Percentiles rank a stretch among this genome's conserved stretches.
These are phyloP conservation scores for Felis chaus DNA, from an alignment of 2,113 vertebrate species.

Conservation along the genomic window DNA sequence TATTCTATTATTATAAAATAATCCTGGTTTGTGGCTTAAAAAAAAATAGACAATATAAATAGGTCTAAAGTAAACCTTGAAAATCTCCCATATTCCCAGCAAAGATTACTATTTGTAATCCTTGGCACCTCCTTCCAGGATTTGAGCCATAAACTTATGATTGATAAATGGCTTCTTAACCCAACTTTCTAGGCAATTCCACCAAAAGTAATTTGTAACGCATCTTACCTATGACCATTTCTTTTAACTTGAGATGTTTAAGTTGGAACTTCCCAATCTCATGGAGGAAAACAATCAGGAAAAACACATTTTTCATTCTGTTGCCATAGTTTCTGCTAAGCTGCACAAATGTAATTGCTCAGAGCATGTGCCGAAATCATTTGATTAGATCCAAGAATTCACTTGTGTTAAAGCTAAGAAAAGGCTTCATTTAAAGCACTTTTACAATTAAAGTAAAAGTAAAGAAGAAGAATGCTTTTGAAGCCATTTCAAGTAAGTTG, in stretches of 20 bases:
- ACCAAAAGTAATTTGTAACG: slow-evolving; percentile 31
- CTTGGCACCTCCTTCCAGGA: neutral
- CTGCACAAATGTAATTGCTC: slow-evolving; percentile 49
- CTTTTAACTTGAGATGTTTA: slow-evolving; percentile 52
- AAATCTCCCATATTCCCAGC: neutral
- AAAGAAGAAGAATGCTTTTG: slow-evolving; percentile 36
- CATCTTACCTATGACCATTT: slow-evolving; percentile 27
- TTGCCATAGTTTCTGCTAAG: slow-evolving; percentile 69
- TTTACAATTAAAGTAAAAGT: slow-evolving; percentile 60
- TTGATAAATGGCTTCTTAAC: neutral
- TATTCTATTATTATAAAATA: neutral
- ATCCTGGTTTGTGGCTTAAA: neutral
- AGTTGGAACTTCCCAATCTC: slow-evolving; percentile 48
- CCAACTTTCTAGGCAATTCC: slow-evolving; percentile 44
- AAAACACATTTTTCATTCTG: slow-evolving; percentile 56
- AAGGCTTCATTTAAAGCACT: slow-evolving; percentile 62
- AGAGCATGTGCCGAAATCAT: slow-evolving; percentile 54
- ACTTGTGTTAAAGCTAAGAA: slow-evolving; percentile 58
- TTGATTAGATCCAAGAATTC: slow-evolving; percentile 61
- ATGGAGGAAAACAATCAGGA: slow-evolving; percentile 51
- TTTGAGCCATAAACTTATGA: neutral
- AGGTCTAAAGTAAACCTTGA: neutral
- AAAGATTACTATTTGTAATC: neutral
- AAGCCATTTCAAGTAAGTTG: slow-evolving; percentile 41
- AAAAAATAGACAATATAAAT: neutral